A percentile compares a stretch with the other conserved stretches of the same genome.
Conservation (phyloP, 2,888 invertebrate species). For the Noctua janthina region DNA sequence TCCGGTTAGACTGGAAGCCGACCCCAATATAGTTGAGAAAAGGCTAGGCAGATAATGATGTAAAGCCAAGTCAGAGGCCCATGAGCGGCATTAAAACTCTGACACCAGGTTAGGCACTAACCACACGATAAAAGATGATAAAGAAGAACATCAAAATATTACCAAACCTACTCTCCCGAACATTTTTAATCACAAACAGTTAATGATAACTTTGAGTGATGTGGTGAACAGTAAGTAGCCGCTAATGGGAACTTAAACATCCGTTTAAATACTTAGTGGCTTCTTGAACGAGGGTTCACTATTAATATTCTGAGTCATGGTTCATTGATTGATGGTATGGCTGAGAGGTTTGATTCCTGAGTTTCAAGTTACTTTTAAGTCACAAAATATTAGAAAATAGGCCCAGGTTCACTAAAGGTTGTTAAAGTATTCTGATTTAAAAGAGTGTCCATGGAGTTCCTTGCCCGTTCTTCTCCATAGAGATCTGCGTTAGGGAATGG, state of each 20-base stretch:
- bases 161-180: neutral
- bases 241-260: constrained; percentile 48
- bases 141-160: neutral
- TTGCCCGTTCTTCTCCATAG: no score
- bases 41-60: no score
- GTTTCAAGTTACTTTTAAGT: neutral
- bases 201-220: constrained; percentile 42
- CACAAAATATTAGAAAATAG: neutral
- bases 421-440: no score
- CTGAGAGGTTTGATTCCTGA: neutral
- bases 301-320: constrained; percentile 20
- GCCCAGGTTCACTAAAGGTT: no score
- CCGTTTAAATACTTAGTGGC: constrained; percentile 37
- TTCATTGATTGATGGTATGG: neutral
- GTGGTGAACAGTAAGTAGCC: constrained; percentile 45
- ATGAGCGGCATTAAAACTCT: no score
- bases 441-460: no score
- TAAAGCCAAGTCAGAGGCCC: no score
- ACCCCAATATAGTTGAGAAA: no score
- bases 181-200: constrained; percentile 17
- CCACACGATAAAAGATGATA: no score
- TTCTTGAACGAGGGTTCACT: constrained; percentile 24
- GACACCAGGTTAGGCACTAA: no score
- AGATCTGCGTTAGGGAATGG: no score
- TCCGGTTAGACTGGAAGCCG: no score